Percentiles rank a stretch among this genome's conserved stretches.
phyloP scores from a whole-genome alignment of 2,888 invertebrate species.

The Metopia argyrocephala region DNA sequence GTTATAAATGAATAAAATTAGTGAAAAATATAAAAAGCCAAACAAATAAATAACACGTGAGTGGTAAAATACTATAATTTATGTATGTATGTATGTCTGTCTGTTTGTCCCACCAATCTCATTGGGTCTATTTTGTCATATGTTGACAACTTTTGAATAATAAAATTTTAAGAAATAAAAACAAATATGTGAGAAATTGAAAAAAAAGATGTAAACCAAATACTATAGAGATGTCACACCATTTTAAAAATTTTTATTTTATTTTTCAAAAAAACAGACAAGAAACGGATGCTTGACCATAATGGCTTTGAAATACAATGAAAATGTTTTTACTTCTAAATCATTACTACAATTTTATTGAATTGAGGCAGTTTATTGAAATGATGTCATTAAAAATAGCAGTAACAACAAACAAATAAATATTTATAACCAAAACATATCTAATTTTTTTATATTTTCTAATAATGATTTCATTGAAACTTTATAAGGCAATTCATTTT shows the following conservation, averaged over 20 bases:
- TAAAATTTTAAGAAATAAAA: background rate
- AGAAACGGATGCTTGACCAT: too few species aligned
- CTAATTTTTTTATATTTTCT: slow-evolving; percentile 7
- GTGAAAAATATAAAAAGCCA: background rate
- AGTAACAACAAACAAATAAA: slow-evolving; percentile 8
- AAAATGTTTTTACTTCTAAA: too few species aligned
- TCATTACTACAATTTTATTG: slow-evolving; percentile 22
- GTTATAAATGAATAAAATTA: slow-evolving; percentile 13
- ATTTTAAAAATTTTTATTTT: background rate
- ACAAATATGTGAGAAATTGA: background rate
- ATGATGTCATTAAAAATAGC: slow-evolving; percentile 52
- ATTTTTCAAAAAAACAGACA: background rate
- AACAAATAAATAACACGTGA: slow-evolving; percentile 36
- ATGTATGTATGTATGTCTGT: too few species aligned
- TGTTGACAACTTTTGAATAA: background rate
- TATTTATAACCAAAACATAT: slow-evolving; percentile 3
- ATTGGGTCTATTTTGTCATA: background rate
- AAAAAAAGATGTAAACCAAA: background rate
- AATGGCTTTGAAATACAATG: too few species aligned
- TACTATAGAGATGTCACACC: slow-evolving; percentile 7
- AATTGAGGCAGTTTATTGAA: slow-evolving; percentile 42
- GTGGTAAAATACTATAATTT: slow-evolving; percentile 24
- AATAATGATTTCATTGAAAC: too few species aligned
- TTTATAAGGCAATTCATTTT: slow-evolving; percentile 6
- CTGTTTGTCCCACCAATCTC: background rate